These are phyloP conservation scores for Phocoena phocoena DNA, from an alignment of 2,113 vertebrate species.

Conservation along the genomic window DNA sequence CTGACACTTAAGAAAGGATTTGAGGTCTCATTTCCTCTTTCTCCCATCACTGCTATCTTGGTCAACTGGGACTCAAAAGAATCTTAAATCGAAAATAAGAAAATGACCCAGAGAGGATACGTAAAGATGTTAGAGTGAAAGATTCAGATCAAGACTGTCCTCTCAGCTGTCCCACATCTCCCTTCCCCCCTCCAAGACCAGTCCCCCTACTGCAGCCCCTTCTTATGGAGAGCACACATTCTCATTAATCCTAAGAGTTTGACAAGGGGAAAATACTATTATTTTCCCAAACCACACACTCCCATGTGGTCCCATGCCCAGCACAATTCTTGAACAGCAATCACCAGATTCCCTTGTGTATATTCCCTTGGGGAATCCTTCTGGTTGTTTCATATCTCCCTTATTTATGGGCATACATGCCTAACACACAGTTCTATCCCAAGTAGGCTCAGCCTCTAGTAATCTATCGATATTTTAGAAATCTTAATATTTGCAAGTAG, in stretches of 20 bases:
- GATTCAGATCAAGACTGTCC: background rate
- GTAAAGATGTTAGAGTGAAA: background rate
- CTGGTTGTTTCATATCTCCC: background rate
- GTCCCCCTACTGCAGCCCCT: background rate
- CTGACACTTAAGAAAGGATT: background rate
- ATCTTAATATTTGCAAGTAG: background rate
- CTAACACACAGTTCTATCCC: background rate
- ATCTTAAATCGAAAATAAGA: background rate
- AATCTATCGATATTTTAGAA: slow-evolving; percentile 22
- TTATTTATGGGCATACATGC: fast-evolving
- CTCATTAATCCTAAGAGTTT: background rate
- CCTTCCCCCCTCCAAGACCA: background rate
- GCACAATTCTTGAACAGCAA: background rate
- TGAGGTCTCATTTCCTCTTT: background rate
- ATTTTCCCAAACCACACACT: background rate
- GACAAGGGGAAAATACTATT: background rate
- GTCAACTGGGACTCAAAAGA: background rate
- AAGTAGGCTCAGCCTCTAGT: background rate
- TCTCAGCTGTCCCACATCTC: background rate
- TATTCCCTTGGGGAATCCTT: background rate
- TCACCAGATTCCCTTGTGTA: background rate
- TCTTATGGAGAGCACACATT: background rate
- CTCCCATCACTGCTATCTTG: background rate
- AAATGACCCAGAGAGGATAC: background rate
- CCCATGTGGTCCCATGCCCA: background rate